These are phyloP conservation scores for Elegia similella DNA, from an alignment of 2,888 invertebrate species.

Conservation along the genomic window DNA sequence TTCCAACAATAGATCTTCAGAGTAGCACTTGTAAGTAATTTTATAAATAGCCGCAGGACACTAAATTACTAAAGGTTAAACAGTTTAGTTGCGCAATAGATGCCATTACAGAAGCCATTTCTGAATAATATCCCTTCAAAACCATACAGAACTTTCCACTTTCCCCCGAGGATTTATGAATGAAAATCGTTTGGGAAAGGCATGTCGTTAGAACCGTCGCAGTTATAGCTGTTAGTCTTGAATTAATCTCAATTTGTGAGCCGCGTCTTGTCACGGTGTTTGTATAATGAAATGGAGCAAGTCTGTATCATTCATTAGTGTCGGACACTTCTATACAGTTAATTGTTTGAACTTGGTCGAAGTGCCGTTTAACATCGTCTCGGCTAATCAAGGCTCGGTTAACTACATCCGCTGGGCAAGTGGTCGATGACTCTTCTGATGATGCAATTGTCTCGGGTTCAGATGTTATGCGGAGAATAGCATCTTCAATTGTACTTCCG, in stretches of 20 bases:
- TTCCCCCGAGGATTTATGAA: constrained; percentile 4
- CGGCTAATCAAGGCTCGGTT: constrained; percentile 77
- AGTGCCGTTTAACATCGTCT: constrained; percentile 75
- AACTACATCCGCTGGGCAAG: constrained; percentile 76
- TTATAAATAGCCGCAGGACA: constrained; percentile 61
- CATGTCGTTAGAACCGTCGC: constrained; percentile 11
- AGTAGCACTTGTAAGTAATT: constrained; percentile 36
- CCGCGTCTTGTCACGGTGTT: constrained; percentile 75
- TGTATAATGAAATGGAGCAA: constrained; percentile 75
- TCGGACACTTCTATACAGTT: constrained; percentile 80
- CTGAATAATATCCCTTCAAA: neutral
- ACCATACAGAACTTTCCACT: constrained; percentile 9
- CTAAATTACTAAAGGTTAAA: constrained; percentile 54
- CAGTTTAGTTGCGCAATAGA: constrained; percentile 48
- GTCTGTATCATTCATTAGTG: constrained; percentile 78
- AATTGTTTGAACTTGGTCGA: constrained; percentile 79
- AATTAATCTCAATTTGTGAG: constrained; percentile 79
- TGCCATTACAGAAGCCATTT: constrained; percentile 32
- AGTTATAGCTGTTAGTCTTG: constrained; percentile 47
- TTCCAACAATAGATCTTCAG: constrained; percentile 36
- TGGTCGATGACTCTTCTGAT: constrained; percentile 75
- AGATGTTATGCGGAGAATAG: constrained; percentile 52
- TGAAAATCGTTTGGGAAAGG: constrained; percentile 7
- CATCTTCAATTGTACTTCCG: constrained; percentile 70
- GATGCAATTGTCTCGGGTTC: constrained; percentile 69